phyloP scores from a whole-genome alignment of 2,888 invertebrate genomes.

The Zygaena filipendulae region DNA sequence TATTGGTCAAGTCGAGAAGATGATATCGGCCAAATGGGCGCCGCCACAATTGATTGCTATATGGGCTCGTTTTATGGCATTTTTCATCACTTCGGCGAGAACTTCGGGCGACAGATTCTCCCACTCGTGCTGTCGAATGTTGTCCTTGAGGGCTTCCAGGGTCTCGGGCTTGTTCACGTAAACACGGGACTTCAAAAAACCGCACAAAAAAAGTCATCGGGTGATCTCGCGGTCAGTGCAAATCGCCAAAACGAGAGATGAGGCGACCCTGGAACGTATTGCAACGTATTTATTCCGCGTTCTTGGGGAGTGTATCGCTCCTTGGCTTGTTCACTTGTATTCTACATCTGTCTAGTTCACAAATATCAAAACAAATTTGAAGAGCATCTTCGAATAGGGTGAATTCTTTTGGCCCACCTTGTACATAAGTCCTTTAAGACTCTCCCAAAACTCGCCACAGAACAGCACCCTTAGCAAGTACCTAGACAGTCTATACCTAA shows the following conservation, averaged over 20 bases:
- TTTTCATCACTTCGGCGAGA: constrained; percentile 14
- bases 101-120: constrained; percentile 12
- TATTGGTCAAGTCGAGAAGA: not conserved
- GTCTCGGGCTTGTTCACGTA: constrained; percentile 7
- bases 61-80: constrained; percentile 15
- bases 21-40: constrained; percentile 10
- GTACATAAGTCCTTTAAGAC: too few relatives aligned
- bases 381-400: constrained; percentile 4
- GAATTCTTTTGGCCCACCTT: constrained; percentile 9
- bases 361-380: constrained; percentile 6
- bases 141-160: constrained; percentile 3
- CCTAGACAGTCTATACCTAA: too few relatives aligned
- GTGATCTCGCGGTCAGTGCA: constrained; percentile 9
- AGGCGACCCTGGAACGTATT: constrained; percentile 14
- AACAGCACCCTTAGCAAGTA: too few relatives aligned
- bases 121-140: constrained; percentile 4
- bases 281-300: constrained; percentile 9
- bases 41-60: constrained; percentile 17
- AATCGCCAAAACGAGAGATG: constrained; percentile 15
- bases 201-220: constrained; percentile 10
- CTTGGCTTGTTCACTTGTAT: constrained; percentile 12
- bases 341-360: constrained; percentile 7
- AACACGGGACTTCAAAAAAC: constrained; percentile 10
- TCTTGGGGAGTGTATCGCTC: constrained; percentile 12
- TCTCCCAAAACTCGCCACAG: too few relatives aligned